Evolutionary conservation across 1,140 invertebrate genomes (phyloP), one percentile per base, ranked within the genome.

Genomic region (Bombus superbus): DNA sequence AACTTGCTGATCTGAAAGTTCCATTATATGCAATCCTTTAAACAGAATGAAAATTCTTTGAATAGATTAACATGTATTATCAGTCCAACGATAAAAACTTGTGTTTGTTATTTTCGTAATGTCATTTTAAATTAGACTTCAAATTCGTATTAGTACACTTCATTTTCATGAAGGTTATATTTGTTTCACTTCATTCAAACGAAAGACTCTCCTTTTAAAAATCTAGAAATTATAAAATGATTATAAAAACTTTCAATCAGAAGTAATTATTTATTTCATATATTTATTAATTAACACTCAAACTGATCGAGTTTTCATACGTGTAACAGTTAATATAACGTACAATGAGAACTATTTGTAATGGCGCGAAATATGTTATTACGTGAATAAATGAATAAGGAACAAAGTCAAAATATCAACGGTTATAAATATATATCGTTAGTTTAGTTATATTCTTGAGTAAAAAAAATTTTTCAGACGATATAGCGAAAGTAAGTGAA

Each of bases 341-440:
- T 75, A 32, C 44, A 32, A 53, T 40, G 25, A 68, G 9, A 68
- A 83, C 47, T 76, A 42, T 53, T 53, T 59, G 10, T n/a, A 59
- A 35, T 69, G 64, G 82, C 82, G 82, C 62, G 81, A 83, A 83
- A 76, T 22, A n/a, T 64, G 40, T 38, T 28, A 6, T 32, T 35
- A 3, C 1, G 11, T 3, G 3, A 66, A 40, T 57, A 42, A 73
- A 8, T 15, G 32, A 44, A 9, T 6, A 42, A 28, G 22, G 11
- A 53, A 32, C 22, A 73, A 74, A 64, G 28, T 22, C 3, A 8
- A 10, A 47, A 32, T 47, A 35, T 15, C 42, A 13, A 47, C 9
- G 2, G 22, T 35, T 64, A 0, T 35, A 64, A 59, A 64, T 18
- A 32, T 28, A 68, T 15, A 2, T 35, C 22, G 59, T 0, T 35